Evolutionary conservation across 2,888 invertebrate species (phyloP).

Genomic region (Agonopterix alstromeriana): DNA sequence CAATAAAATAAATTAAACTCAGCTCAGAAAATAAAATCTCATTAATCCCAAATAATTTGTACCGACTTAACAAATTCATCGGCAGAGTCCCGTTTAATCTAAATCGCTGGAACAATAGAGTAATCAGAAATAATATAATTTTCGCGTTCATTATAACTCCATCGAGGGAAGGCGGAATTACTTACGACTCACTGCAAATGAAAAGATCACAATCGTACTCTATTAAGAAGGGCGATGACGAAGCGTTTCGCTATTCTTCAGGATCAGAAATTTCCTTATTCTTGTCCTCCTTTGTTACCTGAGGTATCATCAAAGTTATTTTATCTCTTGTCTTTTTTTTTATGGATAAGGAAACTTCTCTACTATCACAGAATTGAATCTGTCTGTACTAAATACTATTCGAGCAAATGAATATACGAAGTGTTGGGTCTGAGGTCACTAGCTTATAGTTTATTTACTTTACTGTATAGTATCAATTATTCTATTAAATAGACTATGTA

Average conservation of each 20-base stretch:
- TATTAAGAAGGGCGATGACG: constrained; percentile 50
- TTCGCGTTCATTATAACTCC: constrained; percentile 61
- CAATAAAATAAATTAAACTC: constrained; percentile 35
- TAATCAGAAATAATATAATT: constrained; percentile 66
- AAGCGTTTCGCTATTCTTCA: constrained; percentile 21
- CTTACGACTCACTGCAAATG: constrained; percentile 63
- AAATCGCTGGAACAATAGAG: constrained; percentile 55
- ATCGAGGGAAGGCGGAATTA: constrained; percentile 42
- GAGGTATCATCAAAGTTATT: too few relatives aligned
- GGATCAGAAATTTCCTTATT: constrained; percentile 12
- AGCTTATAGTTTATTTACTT: too few relatives aligned
- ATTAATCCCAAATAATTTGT: constrained; percentile 47
- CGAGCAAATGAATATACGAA: too few relatives aligned
- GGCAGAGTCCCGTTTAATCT: constrained; percentile 49
- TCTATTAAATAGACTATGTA: too few relatives aligned
- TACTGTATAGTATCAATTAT: too few relatives aligned
- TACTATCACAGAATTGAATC: too few relatives aligned
- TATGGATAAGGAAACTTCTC: too few relatives aligned
- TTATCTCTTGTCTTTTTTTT: too few relatives aligned
- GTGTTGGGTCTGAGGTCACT: too few relatives aligned
- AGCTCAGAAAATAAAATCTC: constrained; percentile 34
- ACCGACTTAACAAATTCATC: constrained; percentile 29
- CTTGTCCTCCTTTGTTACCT: too few relatives aligned
- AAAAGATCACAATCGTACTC: constrained; percentile 65
- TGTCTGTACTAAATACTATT: too few relatives aligned